Base-by-base conservation (phyloP, 2,888 invertebrate genomes). In the Heliconius ethilla region DNA sequence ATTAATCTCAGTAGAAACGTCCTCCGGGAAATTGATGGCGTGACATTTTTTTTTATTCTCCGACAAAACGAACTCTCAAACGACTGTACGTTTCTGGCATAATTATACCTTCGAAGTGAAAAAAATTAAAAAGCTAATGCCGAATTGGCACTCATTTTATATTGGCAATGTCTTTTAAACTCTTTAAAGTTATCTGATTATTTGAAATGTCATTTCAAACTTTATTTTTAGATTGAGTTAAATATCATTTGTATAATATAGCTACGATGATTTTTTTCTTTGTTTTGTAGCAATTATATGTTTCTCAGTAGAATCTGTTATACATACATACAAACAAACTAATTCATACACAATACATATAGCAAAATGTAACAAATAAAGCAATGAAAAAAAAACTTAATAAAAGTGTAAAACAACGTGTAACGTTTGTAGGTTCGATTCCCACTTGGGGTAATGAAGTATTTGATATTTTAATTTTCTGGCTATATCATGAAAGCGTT, bases 1-100 rank as follows among this genome's bases (percentile, higher is more conserved):
- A 83, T 83, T 83, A 83, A 83, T 82, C 79, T 82, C 79, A 77
- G 77, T 75, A n/a, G 76, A 80, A 82, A 81, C 81, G 80, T 82
- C 78, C 80, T 82, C 77, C 75, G 79, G 80, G 79, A 83, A 80
- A 81, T 82, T 79, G 80, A 80, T 81, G 81, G 80, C 75, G 81
- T 72, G 81, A 79, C 74, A 67, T 79, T 82, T 80, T 81, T 82
- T 79, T 82, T 72, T 11, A 67, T 73, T 55, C 29, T 76, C 55
- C 75, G 62, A 78, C 80, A 77, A 76, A 82, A 80, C 76, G 77
- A 78, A 80, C 77, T 78, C 75, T 79, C 77, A 80, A 81, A 81
- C 76, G 79, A 75, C 78, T 75, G 78, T 80, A 81, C 82, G 82
- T 79, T 78, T 81, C 78, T 76, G 75, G 76, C 78, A 79, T 82